A percentile compares a stretch with the other conserved stretches of the same genome.
These are phyloP conservation scores for Oligia strigilis DNA, from an alignment of 2,888 invertebrate species.

Conservation along the genomic window DNA sequence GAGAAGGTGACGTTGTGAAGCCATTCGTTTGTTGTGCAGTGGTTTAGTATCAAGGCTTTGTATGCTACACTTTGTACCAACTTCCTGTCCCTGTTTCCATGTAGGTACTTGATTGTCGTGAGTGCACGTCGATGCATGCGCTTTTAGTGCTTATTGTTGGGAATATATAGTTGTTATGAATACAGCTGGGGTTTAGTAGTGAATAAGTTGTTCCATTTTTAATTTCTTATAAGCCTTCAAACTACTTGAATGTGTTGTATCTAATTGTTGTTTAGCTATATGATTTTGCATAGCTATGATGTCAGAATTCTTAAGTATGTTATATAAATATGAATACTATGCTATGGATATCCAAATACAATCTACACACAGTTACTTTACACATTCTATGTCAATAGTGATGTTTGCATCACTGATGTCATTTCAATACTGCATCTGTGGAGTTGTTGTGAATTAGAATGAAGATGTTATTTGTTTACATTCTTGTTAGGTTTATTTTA, in stretches of 20 bases:
- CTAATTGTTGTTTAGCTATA: slow-evolving; percentile 26
- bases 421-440: slow-evolving; percentile 15
- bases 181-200: slow-evolving; percentile 36
- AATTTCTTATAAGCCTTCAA: slow-evolving; percentile 6
- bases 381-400: slow-evolving; percentile 47
- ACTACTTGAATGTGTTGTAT: slow-evolving; percentile 21
- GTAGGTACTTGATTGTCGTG: slow-evolving; percentile 67
- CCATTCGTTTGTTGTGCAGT: slow-evolving; percentile 74
- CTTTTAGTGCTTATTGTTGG: slow-evolving; percentile 71
- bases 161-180: slow-evolving; percentile 47
- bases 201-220: slow-evolving; percentile 10
- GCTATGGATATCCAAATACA: slow-evolving; percentile 27
- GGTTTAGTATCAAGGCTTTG: slow-evolving; percentile 74
- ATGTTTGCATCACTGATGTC: slow-evolving; percentile 38
- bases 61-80: slow-evolving; percentile 73
- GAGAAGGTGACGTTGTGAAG: slow-evolving; percentile 87
- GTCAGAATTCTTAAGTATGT: slow-evolving; percentile 47
- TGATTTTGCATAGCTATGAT: slow-evolving; percentile 44
- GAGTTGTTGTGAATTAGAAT: slow-evolving; percentile 7
- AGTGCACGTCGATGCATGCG: slow-evolving; percentile 83
- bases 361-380: slow-evolving; percentile 27
- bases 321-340: slow-evolving; percentile 40
- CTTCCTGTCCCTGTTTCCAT: slow-evolving; percentile 82
- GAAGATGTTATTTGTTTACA: slow-evolving; percentile 6
- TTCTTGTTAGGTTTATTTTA: slow-evolving; percentile 5